Conservation (phyloP, 2,888 invertebrate genomes). For the Leuctra nigra region DNA sequence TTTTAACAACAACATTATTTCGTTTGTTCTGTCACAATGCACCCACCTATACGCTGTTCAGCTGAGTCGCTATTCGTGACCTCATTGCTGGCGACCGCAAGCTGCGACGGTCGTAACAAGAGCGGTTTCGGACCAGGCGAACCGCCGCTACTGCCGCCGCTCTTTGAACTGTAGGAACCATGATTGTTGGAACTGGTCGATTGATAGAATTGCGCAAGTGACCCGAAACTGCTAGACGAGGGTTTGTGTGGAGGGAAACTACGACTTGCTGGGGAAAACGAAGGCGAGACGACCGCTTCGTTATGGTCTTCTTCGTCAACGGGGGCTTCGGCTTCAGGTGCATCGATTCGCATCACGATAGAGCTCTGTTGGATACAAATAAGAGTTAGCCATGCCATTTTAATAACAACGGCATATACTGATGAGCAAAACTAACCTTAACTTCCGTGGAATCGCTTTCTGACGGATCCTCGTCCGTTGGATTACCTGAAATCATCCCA, state of each 20-base stretch:
- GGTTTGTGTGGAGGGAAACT: constrained; percentile 3
- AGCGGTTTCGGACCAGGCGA: constrained; percentile 16
- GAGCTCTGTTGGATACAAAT: constrained; percentile 21
- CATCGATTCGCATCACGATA: constrained; percentile 37
- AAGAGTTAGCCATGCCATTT: no score
- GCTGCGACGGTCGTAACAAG: constrained; percentile 22
- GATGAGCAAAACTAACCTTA: no score
- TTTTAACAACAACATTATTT: no score
- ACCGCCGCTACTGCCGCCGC: not conserved
- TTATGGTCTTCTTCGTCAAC: no score
- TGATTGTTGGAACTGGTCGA: not conserved
- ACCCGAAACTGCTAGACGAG: constrained; percentile 10
- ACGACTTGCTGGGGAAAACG: constrained; percentile 17
- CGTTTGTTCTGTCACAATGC: no score
- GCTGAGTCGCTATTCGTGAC: constrained; percentile 1
- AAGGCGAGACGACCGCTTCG: constrained; percentile 1
- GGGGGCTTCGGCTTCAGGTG: constrained; percentile 33
- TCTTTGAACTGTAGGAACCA: not conserved
- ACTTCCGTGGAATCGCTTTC: constrained; percentile 11
- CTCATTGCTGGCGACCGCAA: constrained; percentile 20
- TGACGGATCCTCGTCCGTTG: not conserved
- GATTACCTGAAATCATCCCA: not conserved
- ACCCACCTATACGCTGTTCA: not conserved
- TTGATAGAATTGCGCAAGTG: not conserved
- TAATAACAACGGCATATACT: no score